A percentile compares a stretch with the other conserved stretches of the same genome.
Evolutionary conservation across 23 tunicate genomes (phyloP).

Genomic region (Halocynthia roretzi): DNA sequence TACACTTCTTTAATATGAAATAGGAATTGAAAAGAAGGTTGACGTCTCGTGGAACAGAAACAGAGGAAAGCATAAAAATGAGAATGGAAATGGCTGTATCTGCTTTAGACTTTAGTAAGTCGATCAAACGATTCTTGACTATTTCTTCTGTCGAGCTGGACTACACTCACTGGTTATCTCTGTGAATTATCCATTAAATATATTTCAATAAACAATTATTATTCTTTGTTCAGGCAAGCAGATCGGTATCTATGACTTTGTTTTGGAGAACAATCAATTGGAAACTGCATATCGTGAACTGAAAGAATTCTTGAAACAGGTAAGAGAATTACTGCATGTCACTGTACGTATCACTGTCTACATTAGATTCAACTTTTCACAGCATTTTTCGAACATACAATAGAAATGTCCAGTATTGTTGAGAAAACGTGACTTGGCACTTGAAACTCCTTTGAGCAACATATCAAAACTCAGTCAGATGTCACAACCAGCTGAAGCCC

Average conservation of each 20-base stretch:
- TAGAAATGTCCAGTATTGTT: slow-evolving; percentile 19
- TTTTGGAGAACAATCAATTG: slow-evolving; percentile 64
- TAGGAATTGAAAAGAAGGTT: slow-evolving; percentile 55
- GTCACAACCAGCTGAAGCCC: not conserved
- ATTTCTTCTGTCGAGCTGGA: not conserved
- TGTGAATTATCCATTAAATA: not conserved
- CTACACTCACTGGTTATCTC: not conserved
- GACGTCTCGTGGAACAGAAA: slow-evolving; percentile 51
- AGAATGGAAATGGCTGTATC: slow-evolving; percentile 88
- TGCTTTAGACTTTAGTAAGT: slow-evolving; percentile 64
- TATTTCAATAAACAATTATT: not conserved
- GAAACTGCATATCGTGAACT: slow-evolving; percentile 51
- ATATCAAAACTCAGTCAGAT: not conserved
- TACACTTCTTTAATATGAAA: not conserved
- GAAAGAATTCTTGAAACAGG: slow-evolving; percentile 45
- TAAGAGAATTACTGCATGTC: slow-evolving; percentile 25
- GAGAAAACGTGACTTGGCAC: not conserved
- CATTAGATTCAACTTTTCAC: slow-evolving; percentile 5
- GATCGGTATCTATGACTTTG: slow-evolving; percentile 47
- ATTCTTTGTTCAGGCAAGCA: slow-evolving; percentile 31
- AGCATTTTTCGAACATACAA: slow-evolving; percentile 32
- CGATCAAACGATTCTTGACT: not conserved
- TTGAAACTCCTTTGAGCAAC: no score
- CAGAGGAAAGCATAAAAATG: slow-evolving; percentile 38
- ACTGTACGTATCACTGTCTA: not conserved